phyloP scores from a whole-genome alignment of 2,113 vertebrate genomes.

The Cheirogaleus medius region DNA sequence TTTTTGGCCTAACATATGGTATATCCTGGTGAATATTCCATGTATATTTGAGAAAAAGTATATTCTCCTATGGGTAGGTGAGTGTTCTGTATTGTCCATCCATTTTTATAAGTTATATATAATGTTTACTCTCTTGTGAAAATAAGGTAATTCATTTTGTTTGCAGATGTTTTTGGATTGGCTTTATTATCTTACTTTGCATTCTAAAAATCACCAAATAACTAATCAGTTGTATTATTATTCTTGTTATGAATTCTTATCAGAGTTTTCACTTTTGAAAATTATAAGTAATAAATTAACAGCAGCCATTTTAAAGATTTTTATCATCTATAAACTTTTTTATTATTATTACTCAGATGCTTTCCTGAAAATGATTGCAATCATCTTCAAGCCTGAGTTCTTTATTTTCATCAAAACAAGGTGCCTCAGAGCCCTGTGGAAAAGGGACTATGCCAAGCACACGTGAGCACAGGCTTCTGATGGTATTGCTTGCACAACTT shows the following conservation, averaged over 20 bases:
- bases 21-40: not conserved
- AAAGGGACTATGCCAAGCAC: not conserved
- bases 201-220: not conserved
- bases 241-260: not conserved
- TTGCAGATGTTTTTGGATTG: not conserved
- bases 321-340: not conserved
- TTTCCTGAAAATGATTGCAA: not conserved
- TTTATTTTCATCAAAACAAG: not conserved
- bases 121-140: not conserved
- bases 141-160: not conserved
- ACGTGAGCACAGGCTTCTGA: not conserved
- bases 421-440: not conserved
- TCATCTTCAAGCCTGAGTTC: not conserved
- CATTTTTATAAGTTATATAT: not conserved
- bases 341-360: not conserved
- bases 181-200: not conserved
- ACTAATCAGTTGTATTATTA: not conserved
- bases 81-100: not conserved
- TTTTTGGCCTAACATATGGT: not conserved
- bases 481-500: not conserved
- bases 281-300: not conserved
- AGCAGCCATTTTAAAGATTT: not conserved
- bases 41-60: not conserved
- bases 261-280: not conserved
- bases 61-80: not conserved